Percentiles rank a stretch among this genome's conserved stretches.
phyloP scores from a whole-genome alignment of 2,113 vertebrate species.

The Apteryx owenii region DNA sequence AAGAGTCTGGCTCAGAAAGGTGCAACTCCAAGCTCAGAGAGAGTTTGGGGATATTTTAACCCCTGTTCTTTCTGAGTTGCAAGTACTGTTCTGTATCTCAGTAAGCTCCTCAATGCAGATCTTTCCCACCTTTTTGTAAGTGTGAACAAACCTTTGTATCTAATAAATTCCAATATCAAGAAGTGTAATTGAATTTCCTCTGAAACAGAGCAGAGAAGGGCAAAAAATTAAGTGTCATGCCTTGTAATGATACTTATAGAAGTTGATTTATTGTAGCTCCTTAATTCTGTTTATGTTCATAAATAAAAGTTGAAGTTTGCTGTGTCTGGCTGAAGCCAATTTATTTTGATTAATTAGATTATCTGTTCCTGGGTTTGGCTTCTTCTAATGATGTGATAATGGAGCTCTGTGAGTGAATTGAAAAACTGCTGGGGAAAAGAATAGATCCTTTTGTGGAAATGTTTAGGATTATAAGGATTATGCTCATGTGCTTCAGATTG shows the following conservation, averaged over 20 bases:
- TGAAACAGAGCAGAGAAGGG: background rate
- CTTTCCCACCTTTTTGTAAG: background rate
- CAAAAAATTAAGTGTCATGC: background rate
- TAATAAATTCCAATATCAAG: background rate
- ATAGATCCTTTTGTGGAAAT: conserved; percentile 52
- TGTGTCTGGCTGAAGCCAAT: conserved; percentile 27
- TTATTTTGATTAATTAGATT: conserved; percentile 56
- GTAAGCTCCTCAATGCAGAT: background rate
- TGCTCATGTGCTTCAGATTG: conserved; percentile 68
- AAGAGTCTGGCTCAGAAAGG: background rate
- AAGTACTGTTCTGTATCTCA: background rate
- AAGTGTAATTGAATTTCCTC: background rate
- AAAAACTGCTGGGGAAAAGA: conserved; percentile 50
- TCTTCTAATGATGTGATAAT: conserved; percentile 57
- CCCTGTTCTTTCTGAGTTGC: background rate
- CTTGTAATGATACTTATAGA: background rate
- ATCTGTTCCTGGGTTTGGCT: conserved; percentile 44
- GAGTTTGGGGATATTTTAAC: background rate
- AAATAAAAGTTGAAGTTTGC: background rate
- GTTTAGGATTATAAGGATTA: conserved; percentile 67
- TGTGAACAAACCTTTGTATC: background rate
- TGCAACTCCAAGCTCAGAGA: background rate
- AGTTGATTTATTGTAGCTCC: background rate
- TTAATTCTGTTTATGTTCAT: background rate
- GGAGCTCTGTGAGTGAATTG: conserved; percentile 54